Evolutionary conservation across 1,140 invertebrate species (phyloP).

Genomic region (Varroa destructor): DNA sequence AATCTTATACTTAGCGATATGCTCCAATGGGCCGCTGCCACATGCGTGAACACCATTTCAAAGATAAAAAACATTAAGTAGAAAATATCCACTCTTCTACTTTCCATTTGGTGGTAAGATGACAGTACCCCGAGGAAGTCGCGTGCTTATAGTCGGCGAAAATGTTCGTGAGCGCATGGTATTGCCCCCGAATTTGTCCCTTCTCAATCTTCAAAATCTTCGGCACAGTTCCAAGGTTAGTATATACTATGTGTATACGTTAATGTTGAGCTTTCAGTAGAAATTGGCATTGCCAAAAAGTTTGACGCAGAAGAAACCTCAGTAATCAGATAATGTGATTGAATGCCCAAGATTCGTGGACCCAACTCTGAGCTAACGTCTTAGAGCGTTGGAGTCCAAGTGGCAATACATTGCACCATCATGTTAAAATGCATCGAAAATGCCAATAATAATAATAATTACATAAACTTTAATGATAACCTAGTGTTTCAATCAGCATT

Average conservation of each 20-base stretch:
- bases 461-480: no score
- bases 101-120: not conserved
- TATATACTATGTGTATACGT: not conserved
- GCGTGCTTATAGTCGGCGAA: not conserved
- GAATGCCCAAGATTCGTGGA: not conserved
- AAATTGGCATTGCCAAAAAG: not conserved
- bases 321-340: not conserved
- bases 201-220: conserved; percentile 9
- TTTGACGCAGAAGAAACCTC: not conserved
- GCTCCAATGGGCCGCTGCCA: not conserved
- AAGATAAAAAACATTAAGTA: not conserved
- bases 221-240: not conserved
- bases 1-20: no score
- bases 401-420: not conserved
- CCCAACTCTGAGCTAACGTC: not conserved
- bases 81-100: not conserved
- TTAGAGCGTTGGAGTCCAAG: not conserved
- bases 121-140: not conserved
- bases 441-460: no score
- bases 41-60: not conserved
- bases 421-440: no score
- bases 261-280: not conserved
- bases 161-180: conserved; percentile 2
- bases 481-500: no score
- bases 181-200: not conserved